phyloP scores from a whole-genome alignment of 2,888 invertebrate genomes.

The Temnothorax rugatulus region DNA sequence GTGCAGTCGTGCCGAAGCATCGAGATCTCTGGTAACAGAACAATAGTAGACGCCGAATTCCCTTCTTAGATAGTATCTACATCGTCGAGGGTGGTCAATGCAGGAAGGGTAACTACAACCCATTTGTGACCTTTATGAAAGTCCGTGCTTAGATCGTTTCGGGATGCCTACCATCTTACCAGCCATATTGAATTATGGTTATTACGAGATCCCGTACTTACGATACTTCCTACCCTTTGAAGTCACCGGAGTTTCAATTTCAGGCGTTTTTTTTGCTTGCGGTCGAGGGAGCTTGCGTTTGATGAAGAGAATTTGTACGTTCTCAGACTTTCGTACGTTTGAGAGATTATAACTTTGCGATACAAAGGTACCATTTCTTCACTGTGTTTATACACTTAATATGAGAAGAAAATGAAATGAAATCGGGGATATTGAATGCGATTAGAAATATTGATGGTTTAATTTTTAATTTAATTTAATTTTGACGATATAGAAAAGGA shows the following conservation, averaged over 20 bases:
- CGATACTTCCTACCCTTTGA: slow-evolving; percentile 78
- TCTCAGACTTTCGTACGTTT: neutral
- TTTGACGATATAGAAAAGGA: neutral
- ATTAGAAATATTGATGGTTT: neutral
- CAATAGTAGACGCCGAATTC: slow-evolving; percentile 72
- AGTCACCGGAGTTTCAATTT: slow-evolving; percentile 71
- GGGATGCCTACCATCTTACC: slow-evolving; percentile 80
- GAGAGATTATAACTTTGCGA: slow-evolving; percentile 20
- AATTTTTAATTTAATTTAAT: slow-evolving; percentile 3
- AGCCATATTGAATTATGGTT: slow-evolving; percentile 83
- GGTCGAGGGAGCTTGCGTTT: slow-evolving; percentile 49
- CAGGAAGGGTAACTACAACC: slow-evolving; percentile 68
- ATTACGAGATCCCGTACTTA: slow-evolving; percentile 79
- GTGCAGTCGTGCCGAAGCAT: slow-evolving; percentile 68
- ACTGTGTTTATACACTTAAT: neutral
- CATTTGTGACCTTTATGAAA: slow-evolving; percentile 71
- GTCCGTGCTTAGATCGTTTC: slow-evolving; percentile 66
- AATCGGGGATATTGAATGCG: neutral
- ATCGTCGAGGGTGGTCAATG: slow-evolving; percentile 62
- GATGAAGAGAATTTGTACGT: slow-evolving; percentile 37
- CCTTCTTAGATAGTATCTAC: slow-evolving; percentile 79
- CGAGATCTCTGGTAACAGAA: slow-evolving; percentile 72
- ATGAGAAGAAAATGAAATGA: neutral
- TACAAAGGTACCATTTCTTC: neutral
- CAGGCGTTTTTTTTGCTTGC: slow-evolving; percentile 64